Percentiles rank a stretch among this genome's conserved stretches.
Evolutionary conservation across 2,888 invertebrate genomes (phyloP).

Genomic region (Lasioglossum malachurum): DNA sequence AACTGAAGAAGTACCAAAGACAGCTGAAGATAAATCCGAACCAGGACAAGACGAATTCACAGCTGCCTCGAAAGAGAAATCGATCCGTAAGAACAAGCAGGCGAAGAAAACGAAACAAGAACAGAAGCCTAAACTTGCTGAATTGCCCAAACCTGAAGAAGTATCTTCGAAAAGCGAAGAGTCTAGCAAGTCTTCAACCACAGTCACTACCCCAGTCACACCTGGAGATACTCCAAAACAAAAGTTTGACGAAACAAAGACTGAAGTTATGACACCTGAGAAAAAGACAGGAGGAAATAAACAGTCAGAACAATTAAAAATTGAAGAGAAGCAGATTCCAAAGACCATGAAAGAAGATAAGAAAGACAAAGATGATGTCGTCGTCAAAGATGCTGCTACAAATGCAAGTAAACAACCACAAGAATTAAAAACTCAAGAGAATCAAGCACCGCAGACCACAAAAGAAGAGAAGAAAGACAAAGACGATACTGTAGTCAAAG

Average conservation of each 20-base stretch:
- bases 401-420: neutral
- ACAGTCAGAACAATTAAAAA: neutral
- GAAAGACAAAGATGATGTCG: neutral
- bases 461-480: neutral
- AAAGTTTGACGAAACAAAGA: neutral
- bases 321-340: neutral
- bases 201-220: neutral
- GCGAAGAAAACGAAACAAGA: constrained; percentile 33
- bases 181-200: neutral
- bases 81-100: constrained; percentile 38
- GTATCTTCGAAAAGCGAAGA: neutral
- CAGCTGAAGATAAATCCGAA: neutral
- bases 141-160: neutral
- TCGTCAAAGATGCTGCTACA: neutral
- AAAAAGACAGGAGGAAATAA: neutral
- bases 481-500: neutral
- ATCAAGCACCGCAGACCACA: neutral
- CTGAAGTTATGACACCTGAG: neutral
- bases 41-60: constrained; percentile 6
- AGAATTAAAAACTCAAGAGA: neutral
- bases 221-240: neutral
- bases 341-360: constrained; percentile 6
- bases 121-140: neutral
- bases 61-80: constrained; percentile 28
- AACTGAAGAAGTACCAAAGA: neutral